Percentiles rank a stretch among this genome's conserved stretches.
These are phyloP conservation scores for Philaethria dido DNA, from an alignment of 2,888 invertebrate species.

Conservation along the genomic window DNA sequence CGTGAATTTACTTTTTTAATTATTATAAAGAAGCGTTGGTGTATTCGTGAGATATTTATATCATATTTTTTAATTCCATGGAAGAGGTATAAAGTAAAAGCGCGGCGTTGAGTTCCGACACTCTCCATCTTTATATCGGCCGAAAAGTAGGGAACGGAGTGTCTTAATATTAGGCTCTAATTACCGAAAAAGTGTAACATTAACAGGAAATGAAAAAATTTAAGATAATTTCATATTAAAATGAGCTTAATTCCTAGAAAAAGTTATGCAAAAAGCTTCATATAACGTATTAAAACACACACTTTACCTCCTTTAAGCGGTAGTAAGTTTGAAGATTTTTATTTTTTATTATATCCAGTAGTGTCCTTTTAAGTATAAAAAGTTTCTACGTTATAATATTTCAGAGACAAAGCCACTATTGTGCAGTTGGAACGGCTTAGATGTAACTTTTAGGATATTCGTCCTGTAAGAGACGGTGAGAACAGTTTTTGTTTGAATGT, in stretches of 20 bases:
- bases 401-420: constrained; percentile 19
- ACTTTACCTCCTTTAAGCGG: background rate
- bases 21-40: too few species aligned
- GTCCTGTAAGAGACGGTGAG: background rate
- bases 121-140: too few species aligned
- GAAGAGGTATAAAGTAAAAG: too few species aligned
- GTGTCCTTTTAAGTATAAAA: constrained; percentile 16
- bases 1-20: too few species aligned
- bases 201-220: too few species aligned
- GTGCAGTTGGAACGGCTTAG: constrained; percentile 7
- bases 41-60: too few species aligned
- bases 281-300: background rate
- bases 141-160: too few species aligned
- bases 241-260: background rate
- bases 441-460: constrained; percentile 7
- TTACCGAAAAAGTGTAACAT: too few species aligned
- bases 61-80: too few species aligned
- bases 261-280: background rate
- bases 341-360: constrained; percentile 10
- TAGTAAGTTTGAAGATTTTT: background rate
- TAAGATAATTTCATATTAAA: background rate
- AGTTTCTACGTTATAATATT: constrained; percentile 22
- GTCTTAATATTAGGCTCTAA: too few species aligned
- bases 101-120: too few species aligned
- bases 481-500: background rate